Conservation (phyloP, 2,113 vertebrate genomes). For the Thinocorus orbignyianus region DNA sequence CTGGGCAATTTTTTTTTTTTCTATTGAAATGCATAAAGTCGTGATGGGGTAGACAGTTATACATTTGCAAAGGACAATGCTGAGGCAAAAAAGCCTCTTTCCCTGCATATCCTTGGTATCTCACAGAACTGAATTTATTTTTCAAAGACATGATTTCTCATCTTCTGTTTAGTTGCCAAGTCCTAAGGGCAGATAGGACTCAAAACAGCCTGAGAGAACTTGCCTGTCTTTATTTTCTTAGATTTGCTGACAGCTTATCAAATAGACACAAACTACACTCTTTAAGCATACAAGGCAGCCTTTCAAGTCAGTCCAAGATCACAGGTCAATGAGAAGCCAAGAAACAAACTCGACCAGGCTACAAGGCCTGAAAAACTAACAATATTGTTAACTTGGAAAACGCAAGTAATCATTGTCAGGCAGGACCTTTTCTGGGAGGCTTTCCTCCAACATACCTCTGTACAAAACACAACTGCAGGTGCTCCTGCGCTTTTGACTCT, state of each 20-base stretch:
- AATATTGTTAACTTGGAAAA: conserved; percentile 23
- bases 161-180: conserved; percentile 44
- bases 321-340: conserved; percentile 39
- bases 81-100: not conserved
- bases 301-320: conserved; percentile 52
- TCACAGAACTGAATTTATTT: conserved; percentile 9
- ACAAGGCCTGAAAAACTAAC: conserved; percentile 20
- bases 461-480: not conserved
- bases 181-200: conserved; percentile 6
- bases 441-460: not conserved
- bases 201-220: conserved; percentile 31
- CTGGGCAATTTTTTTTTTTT: not conserved
- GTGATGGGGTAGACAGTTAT: not conserved
- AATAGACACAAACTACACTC: conserved; percentile 37
- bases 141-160: conserved; percentile 19
- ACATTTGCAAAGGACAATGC: not conserved
- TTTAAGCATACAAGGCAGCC: conserved; percentile 1
- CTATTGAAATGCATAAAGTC: conserved; percentile 13
- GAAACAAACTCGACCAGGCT: not conserved
- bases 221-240: conserved; percentile 27
- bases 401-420: not conserved
- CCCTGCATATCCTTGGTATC: not conserved
- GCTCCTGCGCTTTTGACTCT: not conserved
- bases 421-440: not conserved
- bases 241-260: conserved; percentile 25